phyloP scores from a whole-genome alignment of 2,888 invertebrate species.

The Enchytraeus crypticus region DNA sequence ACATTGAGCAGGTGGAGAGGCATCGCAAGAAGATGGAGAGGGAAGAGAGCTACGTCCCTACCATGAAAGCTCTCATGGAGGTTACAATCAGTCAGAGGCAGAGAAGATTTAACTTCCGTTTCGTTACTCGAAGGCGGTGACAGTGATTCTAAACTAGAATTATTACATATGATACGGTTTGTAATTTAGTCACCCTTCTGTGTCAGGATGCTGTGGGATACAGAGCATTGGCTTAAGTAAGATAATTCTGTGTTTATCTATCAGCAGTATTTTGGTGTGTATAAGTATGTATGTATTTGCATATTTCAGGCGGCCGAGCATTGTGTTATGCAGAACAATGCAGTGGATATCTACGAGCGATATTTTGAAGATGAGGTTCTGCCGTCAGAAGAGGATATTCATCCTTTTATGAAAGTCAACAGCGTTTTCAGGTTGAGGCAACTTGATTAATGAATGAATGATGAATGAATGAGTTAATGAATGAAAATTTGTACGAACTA shows the following conservation, averaged over 20 bases:
- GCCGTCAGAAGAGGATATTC: neutral
- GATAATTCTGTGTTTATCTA: no score
- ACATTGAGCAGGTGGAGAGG: constrained; percentile 10
- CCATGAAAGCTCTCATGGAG: constrained; percentile 7
- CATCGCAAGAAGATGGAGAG: constrained; percentile 15
- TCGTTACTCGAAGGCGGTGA: no score
- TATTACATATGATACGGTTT: no score
- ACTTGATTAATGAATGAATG: no score
- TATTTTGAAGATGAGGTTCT: constrained; percentile 11
- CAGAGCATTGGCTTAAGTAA: no score
- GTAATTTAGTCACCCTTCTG: no score
- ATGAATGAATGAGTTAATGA: no score
- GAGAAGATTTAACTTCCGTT: no score
- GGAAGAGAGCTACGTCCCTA: constrained; percentile 14
- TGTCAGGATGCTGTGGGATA: no score
- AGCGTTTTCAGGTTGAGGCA: constrained; percentile 7
- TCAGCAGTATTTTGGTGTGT: no score
- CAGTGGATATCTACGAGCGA: constrained; percentile 11
- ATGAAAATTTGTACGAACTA: no score
- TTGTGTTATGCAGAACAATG: constrained; percentile 13
- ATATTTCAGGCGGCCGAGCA: constrained; percentile 8
- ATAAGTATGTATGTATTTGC: neutral
- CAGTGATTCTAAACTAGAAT: no score
- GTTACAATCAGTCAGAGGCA: neutral
- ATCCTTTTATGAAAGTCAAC: constrained; percentile 2